These are phyloP conservation scores for Chelon auratus DNA, from an alignment of 2,797 vertebrate genomes.

Conservation along the genomic window DNA sequence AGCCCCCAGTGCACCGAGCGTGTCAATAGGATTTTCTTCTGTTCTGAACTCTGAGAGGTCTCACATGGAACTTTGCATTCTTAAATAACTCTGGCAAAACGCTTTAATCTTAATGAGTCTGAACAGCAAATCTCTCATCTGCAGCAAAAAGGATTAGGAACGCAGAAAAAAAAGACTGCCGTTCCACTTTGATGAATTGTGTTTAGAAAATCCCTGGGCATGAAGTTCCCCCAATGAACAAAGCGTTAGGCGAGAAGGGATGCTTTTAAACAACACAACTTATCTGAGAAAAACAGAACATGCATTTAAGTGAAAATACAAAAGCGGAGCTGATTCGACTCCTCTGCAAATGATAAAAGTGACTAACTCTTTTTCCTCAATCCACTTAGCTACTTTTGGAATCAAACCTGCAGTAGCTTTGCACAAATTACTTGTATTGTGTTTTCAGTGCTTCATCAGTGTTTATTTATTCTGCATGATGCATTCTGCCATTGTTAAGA, in stretches of 20 bases:
- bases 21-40: conserved; percentile 84
- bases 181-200: conserved; percentile 90
- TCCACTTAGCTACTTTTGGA: conserved; percentile 85
- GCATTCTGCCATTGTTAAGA: conserved; percentile 76
- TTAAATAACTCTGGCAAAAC: conserved; percentile 87
- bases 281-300: conserved; percentile 89
- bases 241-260: conserved; percentile 80
- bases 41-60: conserved; percentile 83
- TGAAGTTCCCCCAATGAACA: conserved; percentile 86
- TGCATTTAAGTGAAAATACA: conserved; percentile 86
- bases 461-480: conserved; percentile 81
- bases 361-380: conserved; percentile 82
- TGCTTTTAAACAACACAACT: conserved; percentile 89
- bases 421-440: conserved; percentile 86
- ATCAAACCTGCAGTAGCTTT: conserved; percentile 85
- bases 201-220: conserved; percentile 88
- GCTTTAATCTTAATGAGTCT: conserved; percentile 90
- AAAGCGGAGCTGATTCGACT: conserved; percentile 85
- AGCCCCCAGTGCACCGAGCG: conserved; percentile 80
- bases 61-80: conserved; percentile 87
- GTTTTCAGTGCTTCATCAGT: conserved; percentile 81
- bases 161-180: conserved; percentile 79
- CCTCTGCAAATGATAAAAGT: conserved; percentile 85
- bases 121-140: conserved; percentile 90
- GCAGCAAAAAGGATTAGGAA: conserved; percentile 88